These are phyloP conservation scores for Paradisaea rubra DNA, from an alignment of 2,113 vertebrate species.

Conservation along the genomic window DNA sequence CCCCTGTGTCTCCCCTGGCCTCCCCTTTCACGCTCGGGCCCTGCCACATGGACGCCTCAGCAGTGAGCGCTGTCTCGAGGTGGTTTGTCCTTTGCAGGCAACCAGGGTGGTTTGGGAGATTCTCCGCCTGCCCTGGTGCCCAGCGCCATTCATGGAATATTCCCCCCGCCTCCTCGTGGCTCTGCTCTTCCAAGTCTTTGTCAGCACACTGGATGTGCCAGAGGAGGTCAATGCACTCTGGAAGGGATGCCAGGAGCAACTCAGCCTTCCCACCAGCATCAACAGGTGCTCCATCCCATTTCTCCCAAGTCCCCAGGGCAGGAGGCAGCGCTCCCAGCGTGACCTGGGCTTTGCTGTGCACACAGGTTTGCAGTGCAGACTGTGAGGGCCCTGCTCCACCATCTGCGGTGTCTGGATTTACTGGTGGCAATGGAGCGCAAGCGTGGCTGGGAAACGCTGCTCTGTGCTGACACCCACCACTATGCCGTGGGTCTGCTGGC, in stretches of 20 bases:
- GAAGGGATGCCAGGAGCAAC: not conserved
- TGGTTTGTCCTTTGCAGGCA: not conserved
- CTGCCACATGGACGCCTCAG: accelerated
- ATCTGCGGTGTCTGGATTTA: not conserved
- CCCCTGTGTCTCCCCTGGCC: accelerated
- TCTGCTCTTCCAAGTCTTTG: not conserved
- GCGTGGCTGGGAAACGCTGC: not conserved
- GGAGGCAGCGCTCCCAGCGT: not conserved
- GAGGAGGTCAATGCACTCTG: not conserved
- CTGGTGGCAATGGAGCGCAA: not conserved
- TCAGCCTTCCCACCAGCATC: not conserved
- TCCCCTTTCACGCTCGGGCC: not conserved
- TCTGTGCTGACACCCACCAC: not conserved
- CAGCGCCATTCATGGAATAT: not conserved
- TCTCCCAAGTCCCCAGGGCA: not conserved
- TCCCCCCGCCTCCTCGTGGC: not conserved
- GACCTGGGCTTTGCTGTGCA: not conserved
- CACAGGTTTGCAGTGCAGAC: not conserved
- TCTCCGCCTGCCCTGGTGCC: not conserved
- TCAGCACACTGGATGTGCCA: not conserved
- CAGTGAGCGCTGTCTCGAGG: accelerated
- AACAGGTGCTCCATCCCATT: not conserved
- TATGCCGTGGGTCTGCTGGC: not conserved
- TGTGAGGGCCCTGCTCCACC: accelerated
- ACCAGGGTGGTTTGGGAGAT: not conserved